phyloP scores from a whole-genome alignment of 2,797 vertebrate genomes.

The Coregonus ussuriensis region DNA sequence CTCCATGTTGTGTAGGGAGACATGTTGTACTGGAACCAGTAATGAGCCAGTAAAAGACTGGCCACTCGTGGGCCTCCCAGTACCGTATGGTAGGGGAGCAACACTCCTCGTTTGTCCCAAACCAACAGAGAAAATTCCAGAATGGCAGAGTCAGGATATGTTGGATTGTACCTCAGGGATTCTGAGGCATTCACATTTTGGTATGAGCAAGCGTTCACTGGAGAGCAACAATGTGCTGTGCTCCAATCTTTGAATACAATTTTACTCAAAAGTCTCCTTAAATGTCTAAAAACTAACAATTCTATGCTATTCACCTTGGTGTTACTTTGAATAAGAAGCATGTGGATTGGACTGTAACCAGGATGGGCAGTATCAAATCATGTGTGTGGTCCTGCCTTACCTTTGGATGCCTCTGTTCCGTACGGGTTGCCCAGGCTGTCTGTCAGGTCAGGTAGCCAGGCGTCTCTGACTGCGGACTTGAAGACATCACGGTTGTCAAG shows the following conservation, averaged over 20 bases:
- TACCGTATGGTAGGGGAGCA: constrained; percentile 61
- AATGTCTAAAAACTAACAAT: too few relatives aligned
- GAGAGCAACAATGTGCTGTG: not conserved
- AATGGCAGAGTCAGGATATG: not conserved
- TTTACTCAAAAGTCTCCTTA: too few relatives aligned
- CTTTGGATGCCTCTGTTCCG: constrained; percentile 92
- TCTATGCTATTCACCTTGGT: not conserved
- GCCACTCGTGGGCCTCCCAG: constrained; percentile 52
- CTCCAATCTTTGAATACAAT: too few relatives aligned
- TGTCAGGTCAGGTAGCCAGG: constrained; percentile 87
- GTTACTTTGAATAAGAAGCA: not conserved
- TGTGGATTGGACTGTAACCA: not conserved
- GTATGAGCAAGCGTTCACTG: not conserved
- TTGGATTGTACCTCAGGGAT: not conserved
- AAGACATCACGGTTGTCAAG: constrained; percentile 86
- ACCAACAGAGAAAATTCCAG: constrained; percentile 35
- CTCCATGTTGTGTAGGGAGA: constrained; percentile 1
- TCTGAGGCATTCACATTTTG: not conserved
- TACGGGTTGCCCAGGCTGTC: constrained; percentile 83
- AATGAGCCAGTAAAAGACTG: constrained; percentile 59
- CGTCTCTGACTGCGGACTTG: constrained; percentile 91
- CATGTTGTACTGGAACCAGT: constrained; percentile 51
- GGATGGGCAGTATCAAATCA: not conserved
- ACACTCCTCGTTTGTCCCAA: constrained; percentile 31
- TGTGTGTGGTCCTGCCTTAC: constrained; percentile 62